Base-by-base conservation (phyloP, 2,888 invertebrate genomes). In the Erebia palarica region DNA sequence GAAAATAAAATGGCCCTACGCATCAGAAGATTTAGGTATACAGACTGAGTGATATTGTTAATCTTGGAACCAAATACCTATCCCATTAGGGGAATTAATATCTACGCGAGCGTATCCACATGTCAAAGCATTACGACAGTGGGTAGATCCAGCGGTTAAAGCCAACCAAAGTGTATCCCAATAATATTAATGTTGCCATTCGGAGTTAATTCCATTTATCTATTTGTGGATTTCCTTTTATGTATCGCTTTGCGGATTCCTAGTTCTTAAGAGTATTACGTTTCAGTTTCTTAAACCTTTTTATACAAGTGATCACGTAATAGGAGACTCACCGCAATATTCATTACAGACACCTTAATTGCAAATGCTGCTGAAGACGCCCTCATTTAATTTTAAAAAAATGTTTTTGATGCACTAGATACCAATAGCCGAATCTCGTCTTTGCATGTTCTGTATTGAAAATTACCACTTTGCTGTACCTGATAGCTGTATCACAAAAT, bases 61-160 rank as follows among this genome's bases (percentile, higher is more conserved):
- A 68, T 70, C 60, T 60, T 66, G 66, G 57, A 68, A 67, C 51
- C 60, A 65, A 64, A 71, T 71, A 47, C 47, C 47, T 47, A 61
- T 58, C 65, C 69, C 63, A 70, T 73, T 69, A 68, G 53, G 65
- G 60, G 68, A 65, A 74, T 74, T 70, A 70, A 68, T 72, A 70
- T 72, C 61, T 53, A 64, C 61, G 57, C 65, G 58, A 71, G 60
- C 55, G 67, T 70, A 72, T 72, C 70, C 72, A 61, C 72, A 74
- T 53, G 65, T 68, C 65, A 70, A 68, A 72, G 68, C 70, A 53
- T 68, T 67, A 70, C 67, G 72, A 68, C 74, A 72, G 27, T 16
- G 65, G 69, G 67, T 1, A 27, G 7, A 9, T 21, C 21, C 18
- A 36, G 53, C 42, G 27, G 53, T 16, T 53, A 16, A 42, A 13